Evolutionary conservation across 1,140 invertebrate genomes (phyloP).

Genomic region (Drosophila neocordata): DNA sequence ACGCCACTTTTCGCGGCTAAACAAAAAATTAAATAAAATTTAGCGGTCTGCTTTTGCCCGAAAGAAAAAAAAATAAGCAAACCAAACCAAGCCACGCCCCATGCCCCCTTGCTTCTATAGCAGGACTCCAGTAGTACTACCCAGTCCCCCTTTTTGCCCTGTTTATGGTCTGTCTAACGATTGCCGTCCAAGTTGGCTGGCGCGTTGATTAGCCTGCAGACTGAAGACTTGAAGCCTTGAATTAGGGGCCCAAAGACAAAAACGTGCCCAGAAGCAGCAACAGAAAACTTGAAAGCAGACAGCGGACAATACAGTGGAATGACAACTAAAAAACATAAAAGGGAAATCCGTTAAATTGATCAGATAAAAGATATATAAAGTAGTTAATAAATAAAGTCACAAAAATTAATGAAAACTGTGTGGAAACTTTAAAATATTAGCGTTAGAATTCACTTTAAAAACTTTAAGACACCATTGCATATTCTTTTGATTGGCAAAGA

Average conservation of each 20-base stretch:
- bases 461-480: too few relatives aligned
- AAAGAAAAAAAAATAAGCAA: conserved; percentile 10
- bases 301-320: conserved; percentile 46
- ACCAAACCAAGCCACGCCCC: conserved; percentile 25
- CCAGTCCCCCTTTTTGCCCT: conserved; percentile 25
- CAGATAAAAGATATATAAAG: background rate
- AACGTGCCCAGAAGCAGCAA: conserved; percentile 69
- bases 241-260: conserved; percentile 77
- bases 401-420: too few relatives aligned
- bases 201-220: conserved; percentile 71
- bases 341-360: background rate
- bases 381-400: too few relatives aligned
- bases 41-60: conserved; percentile 70
- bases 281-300: conserved; percentile 61
- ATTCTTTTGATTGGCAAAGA: too few relatives aligned
- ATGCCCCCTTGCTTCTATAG: background rate
- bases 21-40: conserved; percentile 80
- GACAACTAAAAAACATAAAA: rapidly evolving
- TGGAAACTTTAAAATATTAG: too few relatives aligned
- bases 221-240: conserved; percentile 35
- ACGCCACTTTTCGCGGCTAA: conserved; percentile 80
- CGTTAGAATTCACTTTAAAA: background rate
- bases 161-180: conserved; percentile 79
- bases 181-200: conserved; percentile 74
- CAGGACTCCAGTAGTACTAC: background rate